Conservation (phyloP, 2,888 invertebrate species). For the Platycheirus rosarum region DNA sequence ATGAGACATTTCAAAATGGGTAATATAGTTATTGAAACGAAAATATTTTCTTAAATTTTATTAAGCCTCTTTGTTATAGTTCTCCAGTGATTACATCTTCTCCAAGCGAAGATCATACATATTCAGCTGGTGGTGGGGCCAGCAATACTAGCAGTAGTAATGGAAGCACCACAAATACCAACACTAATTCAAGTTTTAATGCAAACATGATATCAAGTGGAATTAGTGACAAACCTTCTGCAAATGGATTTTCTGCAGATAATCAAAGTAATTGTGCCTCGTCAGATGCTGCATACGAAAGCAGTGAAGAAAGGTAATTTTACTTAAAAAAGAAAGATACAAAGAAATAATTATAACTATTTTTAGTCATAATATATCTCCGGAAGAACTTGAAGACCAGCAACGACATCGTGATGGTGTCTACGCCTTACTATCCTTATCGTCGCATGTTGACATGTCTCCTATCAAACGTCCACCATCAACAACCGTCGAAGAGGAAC, state of each 20-base stretch:
- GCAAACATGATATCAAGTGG: conserved; percentile 73
- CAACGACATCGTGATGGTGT: conserved; percentile 90
- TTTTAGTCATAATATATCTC: conserved; percentile 80
- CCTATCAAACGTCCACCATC: conserved; percentile 81
- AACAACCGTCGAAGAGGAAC: conserved; percentile 79
- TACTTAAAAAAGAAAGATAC: neutral
- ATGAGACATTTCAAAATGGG: conserved; percentile 82
- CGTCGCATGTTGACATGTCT: conserved; percentile 84
- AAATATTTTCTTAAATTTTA: conserved; percentile 13
- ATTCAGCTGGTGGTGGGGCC: conserved; percentile 85
- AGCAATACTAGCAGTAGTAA: conserved; percentile 73
- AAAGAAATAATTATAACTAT: neutral
- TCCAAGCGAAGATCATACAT: conserved; percentile 96
- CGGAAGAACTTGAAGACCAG: conserved; percentile 86
- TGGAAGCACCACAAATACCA: conserved; percentile 77
- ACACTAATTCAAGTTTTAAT: conserved; percentile 76
- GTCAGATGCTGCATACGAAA: conserved; percentile 85
- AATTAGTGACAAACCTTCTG: conserved; percentile 68
- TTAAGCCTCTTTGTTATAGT: conserved; percentile 73
- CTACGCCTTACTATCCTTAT: conserved; percentile 89
- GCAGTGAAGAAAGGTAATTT: conserved; percentile 84
- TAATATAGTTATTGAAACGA: too few species aligned
- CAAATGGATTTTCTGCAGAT: conserved; percentile 76
- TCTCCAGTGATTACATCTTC: conserved; percentile 90
- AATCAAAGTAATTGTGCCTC: conserved; percentile 83